Conservation (phyloP, 2,888 invertebrate species). For the Ophion ellenae region DNA sequence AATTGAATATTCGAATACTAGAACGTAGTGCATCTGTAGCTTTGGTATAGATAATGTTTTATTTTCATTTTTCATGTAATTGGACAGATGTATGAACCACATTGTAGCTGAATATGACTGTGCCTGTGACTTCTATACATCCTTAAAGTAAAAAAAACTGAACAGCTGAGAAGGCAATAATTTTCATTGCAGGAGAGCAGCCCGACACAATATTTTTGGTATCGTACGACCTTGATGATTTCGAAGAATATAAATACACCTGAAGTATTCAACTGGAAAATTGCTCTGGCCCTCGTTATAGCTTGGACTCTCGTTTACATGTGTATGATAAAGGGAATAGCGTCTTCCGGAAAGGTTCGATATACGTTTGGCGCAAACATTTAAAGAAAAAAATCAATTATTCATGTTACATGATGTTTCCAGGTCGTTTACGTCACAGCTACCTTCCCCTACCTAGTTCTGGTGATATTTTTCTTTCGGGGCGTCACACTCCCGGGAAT, state of each 20-base stretch:
- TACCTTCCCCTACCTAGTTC: slow-evolving; percentile 97
- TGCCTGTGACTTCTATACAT: neutral
- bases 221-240: slow-evolving; percentile 95
- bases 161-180: neutral
- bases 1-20: too few species aligned
- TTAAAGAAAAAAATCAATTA: neutral
- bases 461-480: slow-evolving; percentile 97
- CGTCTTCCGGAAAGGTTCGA: slow-evolving; percentile 95
- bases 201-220: slow-evolving; percentile 98
- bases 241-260: slow-evolving; percentile 95
- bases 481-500: slow-evolving; percentile 95
- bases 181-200: slow-evolving; percentile 88
- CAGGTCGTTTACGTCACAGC: slow-evolving; percentile 96
- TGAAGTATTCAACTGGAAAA: slow-evolving; percentile 95
- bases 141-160: neutral
- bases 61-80: neutral
- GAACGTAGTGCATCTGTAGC: too few species aligned
- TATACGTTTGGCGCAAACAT: neutral
- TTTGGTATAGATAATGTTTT: neutral
- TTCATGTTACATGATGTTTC: neutral
- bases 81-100: neutral
- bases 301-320: slow-evolving; percentile 98
- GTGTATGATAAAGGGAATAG: slow-evolving; percentile 99
- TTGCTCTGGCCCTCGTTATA: slow-evolving; percentile 92
- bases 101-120: neutral